These are phyloP conservation scores for Drosophila mojavensis DNA, from an alignment of 1,140 invertebrate genomes.

Conservation along the genomic window DNA sequence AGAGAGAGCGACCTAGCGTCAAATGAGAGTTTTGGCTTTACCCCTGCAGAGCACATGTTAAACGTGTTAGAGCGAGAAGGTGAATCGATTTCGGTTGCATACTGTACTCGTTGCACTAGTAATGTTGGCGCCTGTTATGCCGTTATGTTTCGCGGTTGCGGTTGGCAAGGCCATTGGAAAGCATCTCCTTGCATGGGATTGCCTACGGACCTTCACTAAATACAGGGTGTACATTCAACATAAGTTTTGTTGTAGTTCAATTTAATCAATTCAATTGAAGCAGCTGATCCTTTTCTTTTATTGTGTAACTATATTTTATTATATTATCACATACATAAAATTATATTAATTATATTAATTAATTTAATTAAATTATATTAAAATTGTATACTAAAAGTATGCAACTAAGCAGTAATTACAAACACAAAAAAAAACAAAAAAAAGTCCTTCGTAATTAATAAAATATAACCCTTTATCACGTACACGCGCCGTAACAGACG, in stretches of 20 bases:
- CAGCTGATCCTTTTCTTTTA: background rate
- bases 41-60: conserved; percentile 23
- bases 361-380: too few species aligned
- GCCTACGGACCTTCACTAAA: conserved; percentile 14
- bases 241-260: too few species aligned
- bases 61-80: background rate
- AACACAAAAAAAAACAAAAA: too few species aligned
- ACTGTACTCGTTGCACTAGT: background rate
- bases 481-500: conserved; percentile 60
- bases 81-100: conserved; percentile 11
- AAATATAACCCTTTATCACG: conserved; percentile 49
- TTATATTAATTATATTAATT: too few species aligned
- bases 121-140: conserved; percentile 14
- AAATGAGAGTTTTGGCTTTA: conserved; percentile 24
- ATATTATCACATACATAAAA: background rate
- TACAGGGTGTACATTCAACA: conserved; percentile 33
- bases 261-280: too few species aligned
- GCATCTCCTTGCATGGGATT: conserved; percentile 43
- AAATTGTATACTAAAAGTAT: too few species aligned
- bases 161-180: conserved; percentile 65
- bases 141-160: conserved; percentile 30
- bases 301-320: too few species aligned
- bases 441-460: too few species aligned
- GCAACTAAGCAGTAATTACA: too few species aligned
- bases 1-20: background rate